Conservation (phyloP, 2,113 vertebrate genomes). For the Isichthys henryi region DNA sequence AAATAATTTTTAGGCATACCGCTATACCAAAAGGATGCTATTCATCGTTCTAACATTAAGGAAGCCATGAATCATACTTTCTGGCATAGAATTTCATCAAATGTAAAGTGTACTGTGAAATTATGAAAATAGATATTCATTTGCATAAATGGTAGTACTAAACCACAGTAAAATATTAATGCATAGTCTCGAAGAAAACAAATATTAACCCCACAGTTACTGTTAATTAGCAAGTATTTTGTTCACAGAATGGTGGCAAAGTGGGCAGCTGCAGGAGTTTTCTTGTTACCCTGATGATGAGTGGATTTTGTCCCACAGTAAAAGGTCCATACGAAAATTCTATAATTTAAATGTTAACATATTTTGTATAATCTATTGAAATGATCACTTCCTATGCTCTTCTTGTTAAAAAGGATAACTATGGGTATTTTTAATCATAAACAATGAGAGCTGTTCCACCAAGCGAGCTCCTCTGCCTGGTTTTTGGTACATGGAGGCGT, state of each 20-base stretch:
- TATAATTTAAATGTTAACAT: background rate
- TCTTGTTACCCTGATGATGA: background rate
- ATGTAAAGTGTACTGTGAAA: slow-evolving; percentile 4
- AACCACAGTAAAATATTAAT: background rate
- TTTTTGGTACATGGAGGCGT: background rate
- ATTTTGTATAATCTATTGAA: background rate
- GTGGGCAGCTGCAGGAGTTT: background rate
- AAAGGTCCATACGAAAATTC: background rate
- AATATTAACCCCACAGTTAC: background rate
- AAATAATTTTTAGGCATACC: background rate
- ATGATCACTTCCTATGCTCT: background rate
- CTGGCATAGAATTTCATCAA: background rate
- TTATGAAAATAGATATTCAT: background rate
- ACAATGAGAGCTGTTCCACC: background rate
- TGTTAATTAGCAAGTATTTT: background rate
- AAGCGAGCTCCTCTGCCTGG: background rate
- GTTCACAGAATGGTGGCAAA: background rate
- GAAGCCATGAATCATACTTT: background rate
- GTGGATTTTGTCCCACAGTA: background rate
- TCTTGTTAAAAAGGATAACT: background rate
- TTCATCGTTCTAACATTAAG: background rate
- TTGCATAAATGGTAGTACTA: background rate
- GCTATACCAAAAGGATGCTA: background rate
- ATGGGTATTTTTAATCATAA: background rate
- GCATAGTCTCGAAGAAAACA: background rate